These are phyloP conservation scores for Mimumesa dahlbomi DNA, from an alignment of 2,888 invertebrate genomes.

Conservation along the genomic window DNA sequence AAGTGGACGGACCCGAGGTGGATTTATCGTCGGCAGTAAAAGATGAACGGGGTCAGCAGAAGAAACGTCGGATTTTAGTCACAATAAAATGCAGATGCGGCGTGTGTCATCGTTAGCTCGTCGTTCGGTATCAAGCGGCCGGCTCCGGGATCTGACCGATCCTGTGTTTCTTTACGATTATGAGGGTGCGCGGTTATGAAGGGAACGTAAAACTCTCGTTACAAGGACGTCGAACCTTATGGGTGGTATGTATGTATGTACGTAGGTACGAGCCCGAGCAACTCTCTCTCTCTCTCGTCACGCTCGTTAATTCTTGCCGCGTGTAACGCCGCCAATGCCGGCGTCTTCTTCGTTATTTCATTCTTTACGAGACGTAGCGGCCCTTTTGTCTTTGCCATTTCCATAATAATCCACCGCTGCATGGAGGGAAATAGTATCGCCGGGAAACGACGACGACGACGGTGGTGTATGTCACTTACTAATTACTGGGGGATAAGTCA, in stretches of 20 bases:
- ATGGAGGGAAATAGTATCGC: neutral
- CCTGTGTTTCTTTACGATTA: constrained; percentile 51
- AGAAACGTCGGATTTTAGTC: neutral
- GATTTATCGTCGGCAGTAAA: too few species aligned
- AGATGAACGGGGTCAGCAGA: neutral
- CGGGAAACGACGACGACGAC: neutral
- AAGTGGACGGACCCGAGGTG: too few species aligned
- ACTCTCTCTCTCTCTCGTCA: constrained; percentile 26
- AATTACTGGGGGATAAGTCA: neutral
- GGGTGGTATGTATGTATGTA: constrained; percentile 28
- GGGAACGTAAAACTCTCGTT: constrained; percentile 60
- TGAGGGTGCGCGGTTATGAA: constrained; percentile 55
- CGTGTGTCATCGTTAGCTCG: constrained; percentile 30
- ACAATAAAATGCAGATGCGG: constrained; percentile 36
- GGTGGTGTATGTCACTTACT: neutral
- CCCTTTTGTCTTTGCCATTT: constrained; percentile 28
- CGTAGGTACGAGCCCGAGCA: constrained; percentile 17
- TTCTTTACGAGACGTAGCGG: constrained; percentile 24
- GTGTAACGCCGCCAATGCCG: constrained; percentile 17
- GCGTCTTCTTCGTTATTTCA: constrained; percentile 22
- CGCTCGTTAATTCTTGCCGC: constrained; percentile 54
- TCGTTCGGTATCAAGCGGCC: constrained; percentile 24
- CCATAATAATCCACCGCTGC: constrained; percentile 10
- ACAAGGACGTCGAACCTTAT: constrained; percentile 53
- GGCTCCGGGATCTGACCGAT: constrained; percentile 9